These are phyloP conservation scores for Manis pentadactyla DNA, from an alignment of 2,797 vertebrate species.

Conservation along the genomic window DNA sequence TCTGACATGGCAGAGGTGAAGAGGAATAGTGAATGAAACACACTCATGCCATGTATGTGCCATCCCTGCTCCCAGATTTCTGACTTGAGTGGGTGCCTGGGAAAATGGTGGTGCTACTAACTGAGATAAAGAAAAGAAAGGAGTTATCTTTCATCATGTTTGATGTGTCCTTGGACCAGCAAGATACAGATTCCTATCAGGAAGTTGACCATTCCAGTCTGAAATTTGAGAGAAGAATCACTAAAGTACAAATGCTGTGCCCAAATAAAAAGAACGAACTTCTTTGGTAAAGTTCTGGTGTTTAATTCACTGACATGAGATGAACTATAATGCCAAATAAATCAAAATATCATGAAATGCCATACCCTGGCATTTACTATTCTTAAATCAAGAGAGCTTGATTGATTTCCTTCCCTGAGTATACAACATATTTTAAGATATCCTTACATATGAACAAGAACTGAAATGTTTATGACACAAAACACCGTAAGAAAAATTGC, in stretches of 20 bases:
- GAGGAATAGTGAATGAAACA: background rate
- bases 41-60: background rate
- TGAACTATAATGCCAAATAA: no score
- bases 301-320: background rate
- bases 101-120: background rate
- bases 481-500: background rate
- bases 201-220: background rate
- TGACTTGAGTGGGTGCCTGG: background rate
- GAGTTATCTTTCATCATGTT: conserved; percentile 30
- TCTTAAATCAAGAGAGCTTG: background rate
- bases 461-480: conserved; percentile 33
- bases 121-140: background rate
- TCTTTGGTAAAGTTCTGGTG: background rate
- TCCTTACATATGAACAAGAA: background rate
- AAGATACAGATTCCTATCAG: background rate
- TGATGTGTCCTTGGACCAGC: background rate
- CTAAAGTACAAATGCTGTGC: background rate
- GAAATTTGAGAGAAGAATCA: conserved; percentile 27
- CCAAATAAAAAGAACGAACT: background rate
- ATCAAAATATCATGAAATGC: background rate
- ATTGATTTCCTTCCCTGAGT: background rate
- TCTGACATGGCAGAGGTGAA: background rate
- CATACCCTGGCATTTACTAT: background rate
- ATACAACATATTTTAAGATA: background rate
- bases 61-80: background rate